phyloP scores from a whole-genome alignment of 1,140 invertebrate genomes.

The Caenorhabditis inopinata region DNA sequence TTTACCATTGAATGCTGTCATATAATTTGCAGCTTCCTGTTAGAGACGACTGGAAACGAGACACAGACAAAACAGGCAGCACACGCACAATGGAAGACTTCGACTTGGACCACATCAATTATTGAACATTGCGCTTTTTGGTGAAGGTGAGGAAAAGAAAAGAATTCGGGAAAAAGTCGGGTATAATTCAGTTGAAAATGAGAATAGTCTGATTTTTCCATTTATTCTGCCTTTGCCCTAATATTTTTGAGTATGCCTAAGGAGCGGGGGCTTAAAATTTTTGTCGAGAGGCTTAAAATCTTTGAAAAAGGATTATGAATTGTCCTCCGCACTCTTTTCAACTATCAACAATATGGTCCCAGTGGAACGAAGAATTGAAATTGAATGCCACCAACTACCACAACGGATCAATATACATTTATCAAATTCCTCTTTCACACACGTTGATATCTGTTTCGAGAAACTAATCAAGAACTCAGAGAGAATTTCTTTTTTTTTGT shows the following conservation, averaged over 20 bases:
- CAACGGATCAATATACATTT: neutral
- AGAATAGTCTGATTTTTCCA: neutral
- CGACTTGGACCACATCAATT: conserved; percentile 27
- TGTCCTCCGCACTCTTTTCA: neutral
- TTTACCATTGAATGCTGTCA: neutral
- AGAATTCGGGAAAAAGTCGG: conserved; percentile 10
- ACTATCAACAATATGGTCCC: conserved; percentile 2
- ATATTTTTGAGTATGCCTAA: too few relatives aligned
- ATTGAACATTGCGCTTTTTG: conserved; percentile 31
- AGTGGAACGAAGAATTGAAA: neutral
- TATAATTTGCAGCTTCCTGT: conserved; percentile 24
- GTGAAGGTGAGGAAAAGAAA: neutral
- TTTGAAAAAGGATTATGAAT: conserved; percentile 25
- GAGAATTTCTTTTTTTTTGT: neutral
- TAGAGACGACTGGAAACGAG: neutral
- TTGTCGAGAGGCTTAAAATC: conserved; percentile 2
- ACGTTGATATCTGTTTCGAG: neutral
- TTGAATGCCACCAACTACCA: neutral
- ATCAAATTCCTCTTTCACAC: neutral
- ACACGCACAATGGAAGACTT: neutral
- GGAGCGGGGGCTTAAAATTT: too few relatives aligned
- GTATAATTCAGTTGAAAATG: conserved; percentile 31
- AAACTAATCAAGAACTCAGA: neutral
- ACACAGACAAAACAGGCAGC: neutral
- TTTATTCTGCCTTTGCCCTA: too few relatives aligned